Evolutionary conservation across 2,888 invertebrate species (phyloP), one percentile per base, ranked within the genome.

Genomic region (Trachelus iudaicus): DNA sequence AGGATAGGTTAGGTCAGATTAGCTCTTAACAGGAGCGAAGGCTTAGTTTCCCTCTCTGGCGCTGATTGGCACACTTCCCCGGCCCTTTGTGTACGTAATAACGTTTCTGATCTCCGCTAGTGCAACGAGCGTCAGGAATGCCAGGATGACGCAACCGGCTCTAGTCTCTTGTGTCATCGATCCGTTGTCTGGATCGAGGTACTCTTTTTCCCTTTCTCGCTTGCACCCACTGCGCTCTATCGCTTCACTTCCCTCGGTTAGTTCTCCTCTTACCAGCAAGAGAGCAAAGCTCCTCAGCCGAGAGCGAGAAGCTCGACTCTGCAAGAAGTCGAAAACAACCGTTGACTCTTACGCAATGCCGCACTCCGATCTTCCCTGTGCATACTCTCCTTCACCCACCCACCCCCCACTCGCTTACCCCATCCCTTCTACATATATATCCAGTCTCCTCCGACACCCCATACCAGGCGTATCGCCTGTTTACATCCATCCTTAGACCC

Each of bases 281-380:
- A 71, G 71, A 34, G 71, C 23, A 6, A 71, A 71, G 34, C 71
- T 56, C 9, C 56, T 56, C 11, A 4, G 0, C 31, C 71, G 71
- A 34, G 71, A 71, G 71, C 31, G 71, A 33, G 33, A 34, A 71
- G 34, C 71, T 31, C 33, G 30, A 12, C 71, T 15, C 11, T 34
- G 71, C 71, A 35, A 81, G 83, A 79, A 78, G 77, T 82, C 83
- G 85, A 87, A 86, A 90, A 89, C 87, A 88, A 89, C 88, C 87
- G 88, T 89, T 89, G 86, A 86, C 83, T 88, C 85, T 90, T 90
- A 88, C 88, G 89, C 88, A 74, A 37, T 35, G n/a, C 23, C 35
- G 74, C 23, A 37, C 34, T 34, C 23, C 37, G 2, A 34, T 37
- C 34, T 30, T 23, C n/a, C 74, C 23, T 35, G 71, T 71, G 13